phyloP scores from a whole-genome alignment of 1,140 invertebrate species.

The Camponotus vicinus region DNA sequence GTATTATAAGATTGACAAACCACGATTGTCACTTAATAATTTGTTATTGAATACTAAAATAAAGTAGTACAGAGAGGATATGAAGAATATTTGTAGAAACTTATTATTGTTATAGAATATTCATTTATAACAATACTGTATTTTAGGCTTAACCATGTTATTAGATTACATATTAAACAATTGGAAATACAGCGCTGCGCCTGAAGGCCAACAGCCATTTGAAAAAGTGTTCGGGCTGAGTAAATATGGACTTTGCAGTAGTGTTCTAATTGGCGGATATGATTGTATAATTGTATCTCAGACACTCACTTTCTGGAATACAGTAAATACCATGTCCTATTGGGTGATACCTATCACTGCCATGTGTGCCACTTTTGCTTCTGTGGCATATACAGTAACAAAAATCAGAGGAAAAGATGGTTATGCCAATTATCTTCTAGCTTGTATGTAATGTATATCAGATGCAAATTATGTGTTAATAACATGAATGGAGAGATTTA shows the following conservation, averaged over 20 bases:
- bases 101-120: neutral
- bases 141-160: slow-evolving; percentile 34
- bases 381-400: slow-evolving; percentile 87
- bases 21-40: neutral
- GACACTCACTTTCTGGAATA: slow-evolving; percentile 85
- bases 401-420: slow-evolving; percentile 90
- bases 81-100: neutral
- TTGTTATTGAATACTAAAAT: neutral
- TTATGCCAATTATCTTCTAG: slow-evolving; percentile 78
- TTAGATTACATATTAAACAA: neutral
- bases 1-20: neutral
- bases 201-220: slow-evolving; percentile 89
- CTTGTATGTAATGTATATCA: slow-evolving; percentile 71
- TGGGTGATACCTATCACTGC: slow-evolving; percentile 88
- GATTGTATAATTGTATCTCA: slow-evolving; percentile 88
- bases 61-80: neutral
- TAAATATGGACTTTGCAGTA: slow-evolving; percentile 86
- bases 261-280: slow-evolving; percentile 80
- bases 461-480: neutral
- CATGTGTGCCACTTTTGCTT: slow-evolving; percentile 89
- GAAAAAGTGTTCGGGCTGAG: slow-evolving; percentile 88
- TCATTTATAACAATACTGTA: neutral
- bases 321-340: slow-evolving; percentile 85
- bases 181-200: slow-evolving; percentile 89
- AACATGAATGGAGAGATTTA: neutral